Evolutionary conservation across 2,888 invertebrate genomes (phyloP).

Genomic region (Spilosoma lubricipeda): DNA sequence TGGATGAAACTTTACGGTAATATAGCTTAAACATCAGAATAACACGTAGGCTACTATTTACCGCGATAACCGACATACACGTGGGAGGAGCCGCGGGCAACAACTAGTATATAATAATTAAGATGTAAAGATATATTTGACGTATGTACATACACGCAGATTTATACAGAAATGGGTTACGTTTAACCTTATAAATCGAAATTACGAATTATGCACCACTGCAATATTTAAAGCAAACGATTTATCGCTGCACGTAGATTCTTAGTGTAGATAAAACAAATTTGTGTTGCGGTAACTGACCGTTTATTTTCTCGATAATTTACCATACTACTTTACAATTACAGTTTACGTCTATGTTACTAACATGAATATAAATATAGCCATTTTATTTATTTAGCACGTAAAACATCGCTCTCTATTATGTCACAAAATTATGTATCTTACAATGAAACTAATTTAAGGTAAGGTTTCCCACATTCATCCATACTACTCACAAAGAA

Average conservation of each 20-base stretch:
- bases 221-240: conserved; percentile 11
- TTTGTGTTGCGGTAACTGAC: neutral
- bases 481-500: conserved; percentile 50
- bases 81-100: no score
- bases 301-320: neutral
- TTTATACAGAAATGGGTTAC: neutral
- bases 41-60: no score
- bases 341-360: no score
- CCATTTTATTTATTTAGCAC: neutral
- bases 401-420: neutral
- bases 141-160: neutral
- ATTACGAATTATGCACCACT: conserved; percentile 12
- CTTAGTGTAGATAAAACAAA: neutral
- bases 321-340: no score
- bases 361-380: neutral
- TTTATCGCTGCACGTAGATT: conserved; percentile 11
- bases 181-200: neutral
- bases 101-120: neutral
- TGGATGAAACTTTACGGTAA: no score
- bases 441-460: conserved; percentile 6
- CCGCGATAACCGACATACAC: no score
- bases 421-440: neutral
- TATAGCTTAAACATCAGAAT: no score
- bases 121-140: neutral
- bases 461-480: conserved; percentile 34